These are phyloP conservation scores for Sapajus apella DNA, from an alignment of 2,113 vertebrate genomes.

Conservation along the genomic window DNA sequence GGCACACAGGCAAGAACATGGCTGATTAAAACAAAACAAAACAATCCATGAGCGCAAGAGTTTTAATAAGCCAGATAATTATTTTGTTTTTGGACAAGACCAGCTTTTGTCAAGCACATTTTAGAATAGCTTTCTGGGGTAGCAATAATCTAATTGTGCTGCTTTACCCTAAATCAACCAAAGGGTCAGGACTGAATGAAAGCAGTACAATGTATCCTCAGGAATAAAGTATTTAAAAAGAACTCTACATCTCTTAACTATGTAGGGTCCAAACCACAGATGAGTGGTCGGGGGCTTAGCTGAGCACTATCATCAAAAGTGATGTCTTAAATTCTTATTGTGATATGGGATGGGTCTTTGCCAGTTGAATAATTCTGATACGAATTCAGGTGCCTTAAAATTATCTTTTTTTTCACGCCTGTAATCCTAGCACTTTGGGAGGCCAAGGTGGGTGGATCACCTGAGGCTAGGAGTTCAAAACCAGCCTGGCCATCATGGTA, in stretches of 20 bases:
- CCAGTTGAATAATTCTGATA: not conserved
- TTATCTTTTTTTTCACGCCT: not conserved
- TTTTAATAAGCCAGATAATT: conserved; percentile 14
- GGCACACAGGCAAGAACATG: conserved; percentile 4
- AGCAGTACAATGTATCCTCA: not conserved
- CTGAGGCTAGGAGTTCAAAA: too few relatives aligned
- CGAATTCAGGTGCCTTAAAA: not conserved
- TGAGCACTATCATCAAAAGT: not conserved
- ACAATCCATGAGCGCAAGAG: not conserved
- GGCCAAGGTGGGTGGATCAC: too few relatives aligned
- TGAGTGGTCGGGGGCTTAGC: not conserved
- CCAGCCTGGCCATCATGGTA: too few relatives aligned
- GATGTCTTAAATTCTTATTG: not conserved
- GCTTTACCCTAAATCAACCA: not conserved
- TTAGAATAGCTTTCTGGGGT: not conserved
- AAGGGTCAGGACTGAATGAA: not conserved
- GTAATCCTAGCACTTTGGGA: too few relatives aligned
- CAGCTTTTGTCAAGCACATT: not conserved
- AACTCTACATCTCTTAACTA: not conserved
- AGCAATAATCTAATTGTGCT: not conserved
- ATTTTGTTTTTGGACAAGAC: conserved; percentile 51
- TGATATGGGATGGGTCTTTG: not conserved
- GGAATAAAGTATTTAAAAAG: not conserved
- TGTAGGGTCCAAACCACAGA: not conserved
- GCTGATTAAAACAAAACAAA: not conserved